Evolutionary conservation across 2,888 invertebrate genomes (phyloP), one percentile per base, ranked within the genome.

Genomic region (Mactromeris polynyma): DNA sequence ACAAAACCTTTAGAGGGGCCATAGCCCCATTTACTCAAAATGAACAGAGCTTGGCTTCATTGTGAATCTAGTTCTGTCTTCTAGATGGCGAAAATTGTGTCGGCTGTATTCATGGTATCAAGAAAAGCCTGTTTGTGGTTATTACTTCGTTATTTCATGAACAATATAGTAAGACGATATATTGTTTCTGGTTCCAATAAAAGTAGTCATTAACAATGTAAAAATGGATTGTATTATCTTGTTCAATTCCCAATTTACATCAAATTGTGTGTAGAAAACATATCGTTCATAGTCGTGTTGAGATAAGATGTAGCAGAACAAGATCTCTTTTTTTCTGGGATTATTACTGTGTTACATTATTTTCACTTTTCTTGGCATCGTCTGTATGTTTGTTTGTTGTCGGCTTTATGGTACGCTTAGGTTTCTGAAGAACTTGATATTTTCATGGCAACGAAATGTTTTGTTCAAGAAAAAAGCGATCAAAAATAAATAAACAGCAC

Each of bases 191-290:
- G 21, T 38, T 46, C 14, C 73, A 46, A 83, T 83, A 73, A 46
- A 51, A 51, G 46, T 46, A 83, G 33, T 77, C 73, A 77, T 73
- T 83, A 83, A 83, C 83, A 83, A 83, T 36, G 77, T 83, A 83
- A 83, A 83, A 83, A 42, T 77, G 46, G 77, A 73, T 73, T 42
- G 31, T 73, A 21, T 46, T 83, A 83, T 83, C 83, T 40, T 77
- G 77, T 77, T 77, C 31, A 31, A 77, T 46, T 40, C 69, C 26
- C 83, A 42, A 51, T 83, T 83, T 73, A 83, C 83, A 73, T 83
- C 73, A 83, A 83, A 77, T 77, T 77, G 73, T 42, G 21, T 40
- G 82, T 40, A 69, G 31, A 26, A 83, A 69, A 31, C 46, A 79
- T 77, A 77, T 83, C 36, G 3, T 40, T 83, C 42, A 36, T 42